phyloP scores from a whole-genome alignment of 2,888 invertebrate genomes.

The Carterocephalus palaemon region DNA sequence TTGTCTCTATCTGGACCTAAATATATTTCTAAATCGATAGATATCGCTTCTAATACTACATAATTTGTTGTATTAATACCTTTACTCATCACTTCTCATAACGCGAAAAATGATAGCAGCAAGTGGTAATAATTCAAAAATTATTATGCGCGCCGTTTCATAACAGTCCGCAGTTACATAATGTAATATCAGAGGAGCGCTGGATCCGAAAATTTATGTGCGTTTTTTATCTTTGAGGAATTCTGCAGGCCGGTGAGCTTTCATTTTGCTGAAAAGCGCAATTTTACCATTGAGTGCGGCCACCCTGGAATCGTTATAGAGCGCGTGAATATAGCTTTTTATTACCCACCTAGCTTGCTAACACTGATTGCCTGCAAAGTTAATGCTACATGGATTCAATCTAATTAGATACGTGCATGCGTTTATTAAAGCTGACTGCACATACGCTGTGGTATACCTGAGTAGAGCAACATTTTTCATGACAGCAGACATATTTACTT shows the following conservation, averaged over 20 bases:
- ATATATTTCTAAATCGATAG: no score
- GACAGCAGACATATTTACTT: no score
- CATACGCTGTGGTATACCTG: no score
- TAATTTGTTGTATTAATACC: no score
- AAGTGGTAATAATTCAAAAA: slow-evolving; percentile 20
- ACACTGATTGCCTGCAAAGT: slow-evolving; percentile 10
- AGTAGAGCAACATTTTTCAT: no score
- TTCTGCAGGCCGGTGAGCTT: slow-evolving; percentile 60
- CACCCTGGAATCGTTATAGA: slow-evolving; percentile 66
- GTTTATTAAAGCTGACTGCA: no score
- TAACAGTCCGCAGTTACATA: slow-evolving; percentile 48
- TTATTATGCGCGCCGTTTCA: slow-evolving; percentile 42
- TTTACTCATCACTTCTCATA: no score
- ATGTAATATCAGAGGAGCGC: slow-evolving; percentile 38
- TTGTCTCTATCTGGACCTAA: no score
- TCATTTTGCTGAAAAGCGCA: slow-evolving; percentile 74
- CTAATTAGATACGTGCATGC: no score
- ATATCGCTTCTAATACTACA: no score
- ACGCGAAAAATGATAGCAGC: neutral
- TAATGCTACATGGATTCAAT: slow-evolving; percentile 10
- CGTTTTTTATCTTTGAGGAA: slow-evolving; percentile 59
- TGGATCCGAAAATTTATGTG: slow-evolving; percentile 36
- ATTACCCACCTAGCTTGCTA: slow-evolving; percentile 16
- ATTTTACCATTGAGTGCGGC: slow-evolving; percentile 71
- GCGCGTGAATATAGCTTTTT: slow-evolving; percentile 23